These are phyloP conservation scores for Aplodontia rufa DNA, from an alignment of 2,113 vertebrate genomes.

Conservation along the genomic window DNA sequence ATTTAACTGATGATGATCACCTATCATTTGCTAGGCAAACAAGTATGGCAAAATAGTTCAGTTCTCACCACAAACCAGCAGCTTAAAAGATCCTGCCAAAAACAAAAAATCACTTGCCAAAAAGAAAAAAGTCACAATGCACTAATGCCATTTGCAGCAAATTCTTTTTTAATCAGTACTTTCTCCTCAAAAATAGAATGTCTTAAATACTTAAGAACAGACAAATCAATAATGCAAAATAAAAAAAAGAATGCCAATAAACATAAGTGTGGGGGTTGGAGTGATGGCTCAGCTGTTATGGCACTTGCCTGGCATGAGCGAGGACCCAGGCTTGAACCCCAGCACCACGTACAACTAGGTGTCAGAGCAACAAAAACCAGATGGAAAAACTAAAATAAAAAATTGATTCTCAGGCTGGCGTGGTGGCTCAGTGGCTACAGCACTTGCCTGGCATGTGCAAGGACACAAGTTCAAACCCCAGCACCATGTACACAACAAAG, in stretches of 20 bases:
- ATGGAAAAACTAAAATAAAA: too few species aligned
- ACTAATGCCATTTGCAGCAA: background rate
- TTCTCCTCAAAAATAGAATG: background rate
- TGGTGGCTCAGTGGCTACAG: too few species aligned
- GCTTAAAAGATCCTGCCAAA: slow-evolving; percentile 4
- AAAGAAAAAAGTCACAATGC: background rate
- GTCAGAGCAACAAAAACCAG: too few species aligned
- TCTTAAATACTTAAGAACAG: background rate
- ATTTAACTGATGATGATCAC: background rate
- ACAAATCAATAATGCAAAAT: background rate
- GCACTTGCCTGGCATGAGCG: too few species aligned
- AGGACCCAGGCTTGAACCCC: too few species aligned
- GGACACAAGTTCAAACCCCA: too few species aligned
- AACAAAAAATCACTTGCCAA: background rate
- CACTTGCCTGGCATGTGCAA: too few species aligned
- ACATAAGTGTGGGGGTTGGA: too few species aligned
- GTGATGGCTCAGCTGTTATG: too few species aligned
- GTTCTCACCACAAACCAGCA: slow-evolving; percentile 7
- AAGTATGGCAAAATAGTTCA: background rate
- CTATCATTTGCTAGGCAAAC: background rate
- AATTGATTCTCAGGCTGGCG: too few species aligned
- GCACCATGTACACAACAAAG: too few species aligned
- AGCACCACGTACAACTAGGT: too few species aligned
- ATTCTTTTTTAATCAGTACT: background rate
- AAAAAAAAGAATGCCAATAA: background rate